Evolutionary conservation across 2,113 vertebrate species (phyloP).

Genomic region (Sterrhoptilus dennistouni): DNA sequence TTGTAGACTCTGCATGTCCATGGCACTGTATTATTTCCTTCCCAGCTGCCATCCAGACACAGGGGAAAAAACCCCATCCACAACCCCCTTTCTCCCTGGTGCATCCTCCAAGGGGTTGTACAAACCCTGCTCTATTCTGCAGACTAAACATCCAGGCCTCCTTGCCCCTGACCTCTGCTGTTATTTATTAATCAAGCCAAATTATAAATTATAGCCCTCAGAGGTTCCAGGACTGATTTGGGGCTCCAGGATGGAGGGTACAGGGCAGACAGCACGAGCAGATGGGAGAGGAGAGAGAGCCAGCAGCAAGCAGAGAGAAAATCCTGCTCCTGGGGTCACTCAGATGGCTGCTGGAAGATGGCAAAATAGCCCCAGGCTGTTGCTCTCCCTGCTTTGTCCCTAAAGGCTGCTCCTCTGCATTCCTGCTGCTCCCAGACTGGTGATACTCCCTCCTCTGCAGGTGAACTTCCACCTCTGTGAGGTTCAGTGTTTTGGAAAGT

Average conservation of each 20-base stretch:
- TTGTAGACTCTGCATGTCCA: not conserved
- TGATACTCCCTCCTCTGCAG: not conserved
- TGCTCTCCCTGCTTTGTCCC: not conserved
- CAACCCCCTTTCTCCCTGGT: not conserved
- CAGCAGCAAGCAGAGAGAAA: not conserved
- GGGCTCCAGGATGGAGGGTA: not conserved
- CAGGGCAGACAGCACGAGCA: not conserved
- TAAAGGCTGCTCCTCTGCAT: not conserved
- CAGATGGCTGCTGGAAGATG: not conserved
- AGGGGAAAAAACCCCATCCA: not conserved
- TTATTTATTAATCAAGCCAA: constrained; percentile 17
- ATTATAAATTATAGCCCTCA: not conserved
- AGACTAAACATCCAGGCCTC: not conserved
- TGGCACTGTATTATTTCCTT: not conserved
- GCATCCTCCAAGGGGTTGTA: not conserved
- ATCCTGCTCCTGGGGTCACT: not conserved
- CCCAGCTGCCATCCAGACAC: not conserved
- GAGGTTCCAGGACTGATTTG: not conserved
- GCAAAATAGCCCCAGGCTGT: not conserved
- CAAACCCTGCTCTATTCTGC: not conserved
- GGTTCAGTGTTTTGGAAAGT: not conserved
- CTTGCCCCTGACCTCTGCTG: not conserved
- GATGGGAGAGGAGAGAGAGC: not conserved
- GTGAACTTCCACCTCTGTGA: rapidly evolving
- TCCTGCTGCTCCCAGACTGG: not conserved